These are phyloP conservation scores for Caradrina kadenii DNA, from an alignment of 2,888 invertebrate species.

Conservation along the genomic window DNA sequence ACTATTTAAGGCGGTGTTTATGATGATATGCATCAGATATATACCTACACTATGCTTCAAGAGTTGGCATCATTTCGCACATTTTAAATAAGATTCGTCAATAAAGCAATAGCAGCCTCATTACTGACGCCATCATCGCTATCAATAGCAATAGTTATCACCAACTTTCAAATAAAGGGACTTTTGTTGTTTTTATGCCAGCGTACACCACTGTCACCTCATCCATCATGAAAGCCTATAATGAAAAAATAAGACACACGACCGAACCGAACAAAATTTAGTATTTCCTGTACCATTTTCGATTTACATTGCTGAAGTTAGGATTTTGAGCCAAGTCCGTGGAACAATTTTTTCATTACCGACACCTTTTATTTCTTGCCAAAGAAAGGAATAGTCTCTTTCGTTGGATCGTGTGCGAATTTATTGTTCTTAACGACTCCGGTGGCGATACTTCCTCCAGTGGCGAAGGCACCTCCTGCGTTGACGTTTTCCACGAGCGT, in stretches of 20 bases:
- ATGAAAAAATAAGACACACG: no score
- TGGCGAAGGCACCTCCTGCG: slow-evolving; percentile 17
- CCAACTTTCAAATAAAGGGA: no score
- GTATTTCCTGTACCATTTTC: no score
- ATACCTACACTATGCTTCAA: neutral
- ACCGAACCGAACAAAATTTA: no score
- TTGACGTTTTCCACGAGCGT: slow-evolving; percentile 22
- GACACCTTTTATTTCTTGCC: neutral
- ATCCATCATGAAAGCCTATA: no score
- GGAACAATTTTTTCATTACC: no score
- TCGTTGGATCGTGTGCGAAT: neutral
- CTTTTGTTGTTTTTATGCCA: no score
- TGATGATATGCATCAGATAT: neutral
- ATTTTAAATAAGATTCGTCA: neutral
- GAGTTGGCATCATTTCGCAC: neutral
- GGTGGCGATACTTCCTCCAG: neutral
- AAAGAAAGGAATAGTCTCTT: neutral
- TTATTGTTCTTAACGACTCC: slow-evolving; percentile 14
- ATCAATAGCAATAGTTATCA: no score
- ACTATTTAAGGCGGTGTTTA: neutral
- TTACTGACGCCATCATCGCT: neutral
- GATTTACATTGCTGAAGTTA: no score
- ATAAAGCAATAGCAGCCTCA: neutral
- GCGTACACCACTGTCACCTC: no score
- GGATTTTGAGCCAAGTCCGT: no score